phyloP scores from a whole-genome alignment of 1,140 invertebrate genomes.

The Trichogramma pretiosum region DNA sequence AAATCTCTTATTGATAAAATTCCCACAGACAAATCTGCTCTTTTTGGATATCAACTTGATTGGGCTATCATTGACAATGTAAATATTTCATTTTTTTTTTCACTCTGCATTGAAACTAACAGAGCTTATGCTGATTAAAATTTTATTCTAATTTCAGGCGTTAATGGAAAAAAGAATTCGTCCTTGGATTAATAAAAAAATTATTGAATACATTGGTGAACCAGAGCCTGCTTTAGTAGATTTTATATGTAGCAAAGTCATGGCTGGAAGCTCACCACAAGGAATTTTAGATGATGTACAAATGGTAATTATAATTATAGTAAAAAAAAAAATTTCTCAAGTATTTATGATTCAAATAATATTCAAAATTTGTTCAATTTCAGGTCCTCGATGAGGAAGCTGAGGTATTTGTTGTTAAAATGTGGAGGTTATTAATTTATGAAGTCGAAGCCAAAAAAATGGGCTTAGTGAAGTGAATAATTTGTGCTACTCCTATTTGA shows the following conservation, averaged over 20 bases:
- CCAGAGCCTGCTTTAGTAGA: conserved; percentile 96
- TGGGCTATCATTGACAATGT: conserved; percentile 79
- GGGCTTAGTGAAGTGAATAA: conserved; percentile 62
- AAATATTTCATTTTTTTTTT: conserved; percentile 26
- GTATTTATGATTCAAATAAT: conserved; percentile 4
- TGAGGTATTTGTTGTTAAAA: conserved; percentile 99
- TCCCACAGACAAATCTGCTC: conserved; percentile 90
- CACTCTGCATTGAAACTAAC: background rate
- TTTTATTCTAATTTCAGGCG: conserved; percentile 40
- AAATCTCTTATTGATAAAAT: conserved; percentile 97
- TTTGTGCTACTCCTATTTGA: conserved; percentile 6
- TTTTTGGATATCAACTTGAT: conserved; percentile 90
- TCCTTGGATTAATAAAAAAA: conserved; percentile 99
- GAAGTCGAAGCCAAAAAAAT: conserved; percentile 97
- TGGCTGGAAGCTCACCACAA: conserved; percentile 84
- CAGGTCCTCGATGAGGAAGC: conserved; percentile 98
- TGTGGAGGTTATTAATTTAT: conserved; percentile 98
- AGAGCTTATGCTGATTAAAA: background rate
- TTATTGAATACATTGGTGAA: conserved; percentile 98
- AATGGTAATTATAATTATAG: conserved; percentile 64
- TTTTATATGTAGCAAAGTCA: conserved; percentile 97
- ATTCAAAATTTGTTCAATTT: background rate
- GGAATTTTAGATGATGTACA: conserved; percentile 95
- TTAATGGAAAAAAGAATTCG: conserved; percentile 95
- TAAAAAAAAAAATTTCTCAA: background rate